Percentiles rank a stretch among this genome's conserved stretches.
These are phyloP conservation scores for Formicarius rufipectus DNA, from an alignment of 2,113 vertebrate species.

Conservation along the genomic window DNA sequence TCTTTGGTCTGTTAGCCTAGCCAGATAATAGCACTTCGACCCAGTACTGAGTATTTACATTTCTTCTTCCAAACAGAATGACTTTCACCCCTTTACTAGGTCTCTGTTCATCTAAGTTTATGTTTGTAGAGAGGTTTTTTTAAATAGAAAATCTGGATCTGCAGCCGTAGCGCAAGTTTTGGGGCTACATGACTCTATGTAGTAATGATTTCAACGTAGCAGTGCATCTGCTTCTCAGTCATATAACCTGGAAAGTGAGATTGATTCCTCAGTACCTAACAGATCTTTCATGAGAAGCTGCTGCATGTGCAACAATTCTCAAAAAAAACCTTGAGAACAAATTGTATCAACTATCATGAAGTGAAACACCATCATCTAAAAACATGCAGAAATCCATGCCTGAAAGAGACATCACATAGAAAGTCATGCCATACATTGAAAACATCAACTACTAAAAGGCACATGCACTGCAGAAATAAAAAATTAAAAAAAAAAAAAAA, in stretches of 20 bases:
- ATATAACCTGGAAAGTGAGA: neutral
- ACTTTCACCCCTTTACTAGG: neutral
- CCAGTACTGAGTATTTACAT: neutral
- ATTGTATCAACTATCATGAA: accelerated
- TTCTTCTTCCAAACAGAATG: neutral
- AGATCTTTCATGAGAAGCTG: neutral
- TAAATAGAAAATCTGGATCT: neutral
- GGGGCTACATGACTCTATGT: neutral
- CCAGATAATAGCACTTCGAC: neutral
- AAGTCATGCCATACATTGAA: neutral
- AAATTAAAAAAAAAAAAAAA: neutral
- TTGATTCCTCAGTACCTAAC: neutral
- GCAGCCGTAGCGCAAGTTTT: neutral
- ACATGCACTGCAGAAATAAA: neutral
- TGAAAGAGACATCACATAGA: neutral
- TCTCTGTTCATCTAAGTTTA: neutral
- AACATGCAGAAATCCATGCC: neutral
- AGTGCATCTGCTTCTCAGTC: neutral
- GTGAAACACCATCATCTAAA: neutral
- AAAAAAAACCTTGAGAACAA: neutral
- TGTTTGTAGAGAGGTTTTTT: neutral
- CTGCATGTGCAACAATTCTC: neutral
- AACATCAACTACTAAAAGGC: neutral
- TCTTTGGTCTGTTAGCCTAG: neutral
- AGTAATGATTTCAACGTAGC: neutral